phyloP scores from a whole-genome alignment of 92 coral and sea anemone species.

The Diadumene lineata region DNA sequence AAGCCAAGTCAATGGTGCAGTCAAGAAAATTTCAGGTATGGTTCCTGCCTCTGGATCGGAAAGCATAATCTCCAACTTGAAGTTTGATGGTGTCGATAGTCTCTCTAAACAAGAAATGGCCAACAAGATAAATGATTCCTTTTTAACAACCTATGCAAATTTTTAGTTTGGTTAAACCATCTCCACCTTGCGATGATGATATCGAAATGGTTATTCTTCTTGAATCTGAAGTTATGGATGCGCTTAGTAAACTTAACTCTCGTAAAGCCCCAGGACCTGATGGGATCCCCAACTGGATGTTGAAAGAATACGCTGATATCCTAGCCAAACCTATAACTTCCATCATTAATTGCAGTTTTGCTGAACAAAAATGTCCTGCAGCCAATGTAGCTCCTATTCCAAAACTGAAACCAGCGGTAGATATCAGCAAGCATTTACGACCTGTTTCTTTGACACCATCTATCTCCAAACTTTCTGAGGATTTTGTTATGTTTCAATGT shows the following conservation, averaged over 20 bases:
- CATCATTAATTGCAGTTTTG: background rate
- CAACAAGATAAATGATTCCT: constrained; percentile 35
- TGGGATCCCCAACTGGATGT: constrained; percentile 30
- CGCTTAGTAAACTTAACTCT: background rate
- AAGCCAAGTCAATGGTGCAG: constrained; percentile 55
- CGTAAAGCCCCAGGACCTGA: constrained; percentile 18
- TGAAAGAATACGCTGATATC: constrained; percentile 22
- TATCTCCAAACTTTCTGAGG: no score
- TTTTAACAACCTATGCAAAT: constrained; percentile 39
- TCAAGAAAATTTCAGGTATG: constrained; percentile 37
- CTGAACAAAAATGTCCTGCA: no score
- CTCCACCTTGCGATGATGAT: background rate
- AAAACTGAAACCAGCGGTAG: no score
- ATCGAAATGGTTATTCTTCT: background rate
- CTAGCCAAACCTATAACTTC: constrained; percentile 14
- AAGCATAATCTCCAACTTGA: constrained; percentile 17
- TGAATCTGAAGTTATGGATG: background rate
- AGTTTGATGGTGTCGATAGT: constrained; percentile 25
- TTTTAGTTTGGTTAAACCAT: background rate
- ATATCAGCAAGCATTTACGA: no score
- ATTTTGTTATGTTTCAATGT: no score
- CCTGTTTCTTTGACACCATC: no score
- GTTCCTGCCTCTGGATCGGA: constrained; percentile 38
- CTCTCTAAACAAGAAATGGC: constrained; percentile 21
- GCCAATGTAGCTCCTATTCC: no score